phyloP scores from a whole-genome alignment of 2,113 vertebrate genomes.

The Penelope pileata region DNA sequence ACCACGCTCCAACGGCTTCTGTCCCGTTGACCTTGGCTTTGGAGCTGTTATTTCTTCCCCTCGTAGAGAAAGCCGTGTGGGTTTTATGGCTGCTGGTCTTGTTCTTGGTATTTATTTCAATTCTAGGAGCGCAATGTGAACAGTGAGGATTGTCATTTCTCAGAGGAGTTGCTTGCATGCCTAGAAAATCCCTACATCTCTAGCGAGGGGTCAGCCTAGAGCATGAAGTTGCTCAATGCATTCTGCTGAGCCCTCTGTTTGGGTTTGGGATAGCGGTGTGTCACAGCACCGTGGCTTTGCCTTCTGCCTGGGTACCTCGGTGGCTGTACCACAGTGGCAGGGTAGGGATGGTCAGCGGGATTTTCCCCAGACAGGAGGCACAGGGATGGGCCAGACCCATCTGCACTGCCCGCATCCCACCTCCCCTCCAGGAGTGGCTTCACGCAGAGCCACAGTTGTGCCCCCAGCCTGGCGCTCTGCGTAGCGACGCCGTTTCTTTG shows the following conservation, averaged over 20 bases:
- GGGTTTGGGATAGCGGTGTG: not conserved
- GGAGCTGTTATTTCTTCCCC: not conserved
- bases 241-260: not conserved
- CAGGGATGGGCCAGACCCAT: not conserved
- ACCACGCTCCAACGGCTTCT: not conserved
- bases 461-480: not conserved
- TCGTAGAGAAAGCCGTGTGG: not conserved
- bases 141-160: not conserved
- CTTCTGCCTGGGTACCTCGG: not conserved
- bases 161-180: not conserved
- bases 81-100: not conserved
- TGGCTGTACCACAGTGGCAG: rapidly evolving
- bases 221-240: not conserved
- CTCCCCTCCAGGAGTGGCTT: not conserved
- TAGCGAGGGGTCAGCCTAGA: not conserved
- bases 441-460: not conserved
- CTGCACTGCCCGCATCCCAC: rapidly evolving
- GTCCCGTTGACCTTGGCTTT: not conserved
- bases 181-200: not conserved
- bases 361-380: not conserved
- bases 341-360: not conserved
- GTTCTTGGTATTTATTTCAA: not conserved
- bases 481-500: slow-evolving; percentile 37
- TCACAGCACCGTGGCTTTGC: not conserved
- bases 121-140: not conserved